Evolutionary conservation across 2,888 invertebrate species (phyloP).

Genomic region (Mythimna pallens): DNA sequence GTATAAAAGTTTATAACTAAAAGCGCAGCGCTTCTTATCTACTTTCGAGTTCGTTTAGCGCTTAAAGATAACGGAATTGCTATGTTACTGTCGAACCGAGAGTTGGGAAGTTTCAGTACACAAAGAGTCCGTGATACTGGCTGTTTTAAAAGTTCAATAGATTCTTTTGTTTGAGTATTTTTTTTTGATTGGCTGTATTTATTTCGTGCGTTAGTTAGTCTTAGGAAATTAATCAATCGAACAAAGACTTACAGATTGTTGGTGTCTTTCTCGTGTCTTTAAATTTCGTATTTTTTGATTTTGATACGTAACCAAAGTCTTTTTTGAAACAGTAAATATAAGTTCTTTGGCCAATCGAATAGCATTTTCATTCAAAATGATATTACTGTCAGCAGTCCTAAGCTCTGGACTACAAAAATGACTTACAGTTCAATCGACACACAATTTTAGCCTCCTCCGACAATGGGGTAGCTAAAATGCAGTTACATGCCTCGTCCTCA

Average conservation of each 20-base stretch:
- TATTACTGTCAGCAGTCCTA: not conserved
- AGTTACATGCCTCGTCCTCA: no score
- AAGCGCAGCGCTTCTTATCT: conserved; percentile 69
- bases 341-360: not conserved
- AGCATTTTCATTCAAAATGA: not conserved
- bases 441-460: no score
- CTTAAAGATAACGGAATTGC: conserved; percentile 60
- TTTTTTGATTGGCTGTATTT: conserved; percentile 8
- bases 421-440: no score
- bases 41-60: conserved; percentile 58
- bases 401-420: no score
- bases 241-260: no score
- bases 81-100: conserved; percentile 36
- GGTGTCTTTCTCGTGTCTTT: no score
- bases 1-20: conserved; percentile 77
- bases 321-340: not conserved
- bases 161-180: not conserved
- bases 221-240: not conserved
- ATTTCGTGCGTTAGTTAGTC: not conserved
- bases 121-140: conserved; percentile 14
- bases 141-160: conserved; percentile 9
- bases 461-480: no score
- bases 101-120: conserved; percentile 37
- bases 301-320: no score
- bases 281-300: not conserved